Evolutionary conservation across 2,797 vertebrate species (phyloP).

Genomic region (Mycteria americana): DNA sequence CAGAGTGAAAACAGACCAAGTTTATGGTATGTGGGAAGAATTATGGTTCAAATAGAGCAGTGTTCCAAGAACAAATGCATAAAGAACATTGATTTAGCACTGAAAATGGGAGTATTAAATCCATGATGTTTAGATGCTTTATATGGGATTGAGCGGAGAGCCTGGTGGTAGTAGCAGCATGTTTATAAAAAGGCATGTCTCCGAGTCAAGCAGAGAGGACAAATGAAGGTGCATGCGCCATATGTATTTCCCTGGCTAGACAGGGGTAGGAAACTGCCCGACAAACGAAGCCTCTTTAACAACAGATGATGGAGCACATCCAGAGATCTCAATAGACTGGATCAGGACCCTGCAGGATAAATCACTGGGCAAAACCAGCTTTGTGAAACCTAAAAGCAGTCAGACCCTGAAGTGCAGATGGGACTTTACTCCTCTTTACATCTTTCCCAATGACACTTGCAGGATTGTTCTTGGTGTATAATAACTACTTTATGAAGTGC

Average conservation of each 20-base stretch:
- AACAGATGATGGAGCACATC: background rate
- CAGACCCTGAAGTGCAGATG: background rate
- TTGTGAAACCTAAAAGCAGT: background rate
- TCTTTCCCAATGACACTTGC: background rate
- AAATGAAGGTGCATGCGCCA: background rate
- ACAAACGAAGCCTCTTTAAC: background rate
- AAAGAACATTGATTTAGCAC: conserved; percentile 60
- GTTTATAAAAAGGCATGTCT: background rate
- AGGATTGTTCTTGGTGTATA: background rate
- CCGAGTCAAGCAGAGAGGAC: background rate
- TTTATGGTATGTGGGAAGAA: conserved; percentile 33
- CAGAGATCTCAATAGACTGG: background rate
- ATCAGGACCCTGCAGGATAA: background rate
- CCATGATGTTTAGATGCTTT: conserved; percentile 35
- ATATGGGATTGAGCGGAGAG: background rate
- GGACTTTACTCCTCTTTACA: background rate
- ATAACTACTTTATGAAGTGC: background rate
- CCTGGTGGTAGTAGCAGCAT: background rate
- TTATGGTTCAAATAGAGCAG: conserved; percentile 9
- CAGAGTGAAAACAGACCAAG: conserved; percentile 27
- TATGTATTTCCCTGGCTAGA: background rate
- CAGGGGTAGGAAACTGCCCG: background rate
- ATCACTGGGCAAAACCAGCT: background rate
- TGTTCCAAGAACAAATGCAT: conserved; percentile 64
- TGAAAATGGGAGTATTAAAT: conserved; percentile 48